Evolutionary conservation across 35 echinoderm and acorn worm species (phyloP).

Genomic region (Holothuria glaberrima): DNA sequence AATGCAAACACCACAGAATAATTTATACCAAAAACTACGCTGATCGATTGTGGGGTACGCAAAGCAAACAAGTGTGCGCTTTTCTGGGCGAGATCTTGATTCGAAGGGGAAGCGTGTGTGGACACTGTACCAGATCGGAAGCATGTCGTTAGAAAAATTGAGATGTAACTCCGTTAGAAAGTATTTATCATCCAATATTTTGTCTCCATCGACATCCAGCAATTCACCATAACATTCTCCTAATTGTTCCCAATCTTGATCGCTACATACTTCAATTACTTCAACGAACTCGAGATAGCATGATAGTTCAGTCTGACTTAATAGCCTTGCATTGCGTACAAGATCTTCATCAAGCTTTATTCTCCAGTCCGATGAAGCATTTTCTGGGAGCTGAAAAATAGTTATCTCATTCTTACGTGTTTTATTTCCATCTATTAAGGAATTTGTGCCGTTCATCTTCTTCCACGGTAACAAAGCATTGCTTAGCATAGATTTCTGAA

Average conservation of each 20-base stretch:
- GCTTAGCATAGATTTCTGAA: too few species aligned
- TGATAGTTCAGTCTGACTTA: background rate
- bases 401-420: background rate
- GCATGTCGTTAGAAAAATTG: too few species aligned
- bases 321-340: background rate
- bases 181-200: background rate
- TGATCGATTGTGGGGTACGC: too few species aligned
- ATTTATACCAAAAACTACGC: background rate
- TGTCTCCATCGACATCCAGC: background rate
- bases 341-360: background rate
- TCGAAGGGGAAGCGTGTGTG: too few species aligned
- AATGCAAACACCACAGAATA: background rate
- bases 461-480: background rate
- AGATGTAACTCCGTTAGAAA: too few species aligned
- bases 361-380: background rate
- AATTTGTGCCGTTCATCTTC: background rate
- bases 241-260: background rate
- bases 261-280: conserved; percentile 5
- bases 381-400: background rate
- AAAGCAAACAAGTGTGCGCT: background rate
- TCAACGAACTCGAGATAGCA: background rate
- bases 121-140: too few species aligned
- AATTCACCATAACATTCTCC: conserved; percentile 6
- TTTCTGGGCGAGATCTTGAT: background rate
- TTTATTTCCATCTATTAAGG: background rate